phyloP scores from a whole-genome alignment of 2,113 vertebrate genomes.

The Pogona vitticeps region DNA sequence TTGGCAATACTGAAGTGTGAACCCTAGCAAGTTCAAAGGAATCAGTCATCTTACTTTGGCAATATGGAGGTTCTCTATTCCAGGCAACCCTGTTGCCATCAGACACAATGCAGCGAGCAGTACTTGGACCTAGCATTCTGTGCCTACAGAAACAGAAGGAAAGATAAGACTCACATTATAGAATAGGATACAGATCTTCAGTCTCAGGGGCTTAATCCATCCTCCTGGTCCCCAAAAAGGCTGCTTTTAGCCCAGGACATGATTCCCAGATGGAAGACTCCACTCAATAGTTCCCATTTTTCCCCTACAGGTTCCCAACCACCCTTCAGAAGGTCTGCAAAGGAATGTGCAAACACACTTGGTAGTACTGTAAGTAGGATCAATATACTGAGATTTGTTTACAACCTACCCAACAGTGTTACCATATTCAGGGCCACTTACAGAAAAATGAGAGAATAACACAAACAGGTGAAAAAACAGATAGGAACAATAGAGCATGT shows the following conservation, averaged over 20 bases:
- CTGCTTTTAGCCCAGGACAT: no score
- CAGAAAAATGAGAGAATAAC: background rate
- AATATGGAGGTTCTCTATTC: accelerated
- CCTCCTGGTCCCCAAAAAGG: no score
- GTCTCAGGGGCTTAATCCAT: no score
- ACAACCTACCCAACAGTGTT: background rate
- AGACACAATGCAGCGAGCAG: accelerated
- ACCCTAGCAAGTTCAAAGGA: background rate
- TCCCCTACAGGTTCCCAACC: no score
- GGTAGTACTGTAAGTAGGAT: background rate
- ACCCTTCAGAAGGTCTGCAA: background rate
- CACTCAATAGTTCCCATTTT: no score
- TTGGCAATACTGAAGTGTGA: accelerated
- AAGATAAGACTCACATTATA: background rate
- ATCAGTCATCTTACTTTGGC: conserved; percentile 28
- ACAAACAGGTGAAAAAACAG: background rate
- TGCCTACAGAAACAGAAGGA: background rate
- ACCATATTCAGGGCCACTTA: background rate
- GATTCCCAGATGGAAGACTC: no score
- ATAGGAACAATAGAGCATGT: background rate
- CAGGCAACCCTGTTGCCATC: accelerated
- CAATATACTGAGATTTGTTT: background rate
- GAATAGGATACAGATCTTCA: background rate
- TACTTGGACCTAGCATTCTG: accelerated
- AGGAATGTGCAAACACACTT: background rate